Conservation (phyloP, 1,140 invertebrate species). For the Lamellibrachia luymesi region DNA sequence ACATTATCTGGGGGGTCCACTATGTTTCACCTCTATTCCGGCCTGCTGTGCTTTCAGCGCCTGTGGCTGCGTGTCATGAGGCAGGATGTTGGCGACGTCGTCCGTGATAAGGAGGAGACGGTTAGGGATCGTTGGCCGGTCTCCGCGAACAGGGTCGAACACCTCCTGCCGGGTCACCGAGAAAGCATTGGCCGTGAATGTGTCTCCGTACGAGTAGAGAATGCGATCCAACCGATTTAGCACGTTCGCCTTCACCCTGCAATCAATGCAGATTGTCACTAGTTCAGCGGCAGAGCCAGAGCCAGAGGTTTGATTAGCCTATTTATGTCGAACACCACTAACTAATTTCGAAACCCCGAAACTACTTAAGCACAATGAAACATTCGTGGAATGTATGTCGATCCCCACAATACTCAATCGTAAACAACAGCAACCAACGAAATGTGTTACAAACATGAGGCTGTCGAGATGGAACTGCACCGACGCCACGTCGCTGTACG, state of each 20-base stretch:
- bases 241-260: constrained; percentile 17
- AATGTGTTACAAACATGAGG: background rate
- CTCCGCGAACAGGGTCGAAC: constrained; percentile 13
- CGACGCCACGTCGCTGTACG: constrained; percentile 17
- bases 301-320: no score
- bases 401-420: no score
- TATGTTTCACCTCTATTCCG: background rate
- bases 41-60: constrained; percentile 18
- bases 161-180: constrained; percentile 4
- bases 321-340: no score
- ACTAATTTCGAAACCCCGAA: no score
- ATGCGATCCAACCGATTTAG: constrained; percentile 13
- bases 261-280: background rate
- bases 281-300: no score
- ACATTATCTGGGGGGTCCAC: background rate
- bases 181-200: constrained; percentile 23
- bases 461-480: background rate
- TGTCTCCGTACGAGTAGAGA: constrained; percentile 16
- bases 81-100: constrained; percentile 12
- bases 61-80: constrained; percentile 11
- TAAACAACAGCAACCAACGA: background rate
- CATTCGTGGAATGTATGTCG: no score
- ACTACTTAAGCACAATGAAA: no score
- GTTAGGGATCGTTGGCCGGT: constrained; percentile 19
- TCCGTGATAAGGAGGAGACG: constrained; percentile 13